These are phyloP conservation scores for Stomatorhinus ivindoensis DNA, from an alignment of 2,113 vertebrate genomes.

Conservation along the genomic window DNA sequence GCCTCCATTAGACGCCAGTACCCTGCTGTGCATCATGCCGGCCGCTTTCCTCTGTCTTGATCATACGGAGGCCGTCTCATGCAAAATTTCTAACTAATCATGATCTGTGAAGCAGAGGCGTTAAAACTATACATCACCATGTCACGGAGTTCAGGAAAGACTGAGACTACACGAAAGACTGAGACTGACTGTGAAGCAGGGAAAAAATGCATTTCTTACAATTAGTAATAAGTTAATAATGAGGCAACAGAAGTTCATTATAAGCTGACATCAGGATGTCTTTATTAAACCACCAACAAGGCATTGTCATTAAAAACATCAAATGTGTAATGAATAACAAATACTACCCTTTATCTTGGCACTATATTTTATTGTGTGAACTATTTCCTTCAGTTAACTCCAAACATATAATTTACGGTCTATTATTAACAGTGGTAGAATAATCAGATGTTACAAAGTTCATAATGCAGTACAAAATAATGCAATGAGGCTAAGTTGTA, in stretches of 20 bases:
- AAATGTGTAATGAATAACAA: not conserved
- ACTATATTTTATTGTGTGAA: not conserved
- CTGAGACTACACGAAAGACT: not conserved
- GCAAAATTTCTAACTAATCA: not conserved
- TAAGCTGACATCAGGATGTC: not conserved
- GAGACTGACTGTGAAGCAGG: not conserved
- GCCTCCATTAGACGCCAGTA: not conserved
- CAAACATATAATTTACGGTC: not conserved
- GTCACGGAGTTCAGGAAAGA: not conserved
- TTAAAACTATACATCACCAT: not conserved
- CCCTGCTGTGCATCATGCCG: not conserved
- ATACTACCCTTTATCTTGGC: not conserved
- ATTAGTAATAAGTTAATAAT: not conserved
- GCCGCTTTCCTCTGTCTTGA: not conserved
- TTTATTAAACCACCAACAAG: not conserved
- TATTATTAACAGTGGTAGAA: not conserved
- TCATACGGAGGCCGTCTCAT: not conserved
- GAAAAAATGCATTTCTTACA: not conserved
- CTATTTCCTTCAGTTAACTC: not conserved
- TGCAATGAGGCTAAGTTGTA: not conserved
- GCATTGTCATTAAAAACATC: not conserved
- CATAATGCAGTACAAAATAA: not conserved
- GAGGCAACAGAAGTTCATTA: not conserved
- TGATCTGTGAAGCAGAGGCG: not conserved
- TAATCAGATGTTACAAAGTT: not conserved